Evolutionary conservation across 2,888 invertebrate genomes (phyloP).

Genomic region (Pelosia muscerda): DNA sequence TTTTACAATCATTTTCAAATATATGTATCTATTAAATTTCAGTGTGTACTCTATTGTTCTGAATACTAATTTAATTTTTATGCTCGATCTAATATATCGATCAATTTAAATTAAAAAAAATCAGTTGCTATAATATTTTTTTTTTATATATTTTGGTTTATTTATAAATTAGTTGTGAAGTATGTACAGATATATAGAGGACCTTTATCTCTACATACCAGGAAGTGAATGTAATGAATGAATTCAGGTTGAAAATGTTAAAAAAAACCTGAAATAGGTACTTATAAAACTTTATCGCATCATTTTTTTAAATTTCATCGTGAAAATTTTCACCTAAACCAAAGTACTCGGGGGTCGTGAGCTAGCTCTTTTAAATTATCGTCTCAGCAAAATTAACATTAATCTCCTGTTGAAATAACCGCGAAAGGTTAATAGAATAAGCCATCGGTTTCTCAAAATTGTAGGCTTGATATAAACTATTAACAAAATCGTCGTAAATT

Average conservation of each 20-base stretch:
- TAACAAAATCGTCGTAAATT: conserved; percentile 17
- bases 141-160: too few relatives aligned
- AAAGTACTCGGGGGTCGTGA: background rate
- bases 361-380: conserved; percentile 33
- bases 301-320: conserved; percentile 44
- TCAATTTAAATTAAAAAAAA: too few relatives aligned
- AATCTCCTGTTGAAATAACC: conserved; percentile 43
- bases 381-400: conserved; percentile 40
- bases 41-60: background rate
- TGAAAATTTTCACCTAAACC: conserved; percentile 34
- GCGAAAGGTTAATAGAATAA: conserved; percentile 40
- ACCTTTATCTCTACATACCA: too few relatives aligned
- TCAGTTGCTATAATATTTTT: too few relatives aligned
- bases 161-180: too few relatives aligned
- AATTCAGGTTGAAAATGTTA: background rate
- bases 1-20: too few relatives aligned
- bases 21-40: conserved; percentile 3
- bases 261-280: background rate
- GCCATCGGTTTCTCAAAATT: conserved; percentile 22
- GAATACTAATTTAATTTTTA: background rate
- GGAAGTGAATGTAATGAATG: too few relatives aligned
- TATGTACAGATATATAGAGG: too few relatives aligned
- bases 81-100: background rate
- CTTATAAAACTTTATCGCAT: conserved; percentile 6
- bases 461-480: conserved; percentile 3